Base-by-base conservation (phyloP, 2,113 vertebrate genomes). In the Otocyon megalotis region DNA sequence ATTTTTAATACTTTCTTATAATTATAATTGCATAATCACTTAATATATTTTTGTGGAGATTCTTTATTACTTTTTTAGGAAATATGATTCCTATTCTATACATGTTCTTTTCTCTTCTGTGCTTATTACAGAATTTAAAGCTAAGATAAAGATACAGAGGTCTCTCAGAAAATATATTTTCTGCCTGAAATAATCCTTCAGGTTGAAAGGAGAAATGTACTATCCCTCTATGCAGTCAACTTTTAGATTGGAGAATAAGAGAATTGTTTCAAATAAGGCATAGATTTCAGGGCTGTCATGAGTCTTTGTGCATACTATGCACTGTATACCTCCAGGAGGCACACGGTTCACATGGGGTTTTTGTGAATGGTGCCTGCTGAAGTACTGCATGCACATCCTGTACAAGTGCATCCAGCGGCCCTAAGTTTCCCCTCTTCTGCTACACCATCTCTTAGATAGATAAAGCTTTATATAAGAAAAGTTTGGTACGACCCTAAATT, bases 1-100 rank as follows among this genome's bases (percentile, higher is more conserved):
- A 86, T 28, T 94, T 88, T 91, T 67, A 35, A 10, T 72, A 56
- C 93, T 71, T 72, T 84, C 94, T 95, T 54, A 81, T 37, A 90
- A 95, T 63, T 85, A 58, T 63, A 84, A 74, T 63, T 80, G 17
- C 4, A 72, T 62, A 54, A 82, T 94, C 72, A 88, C 17, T 83
- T 94, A 30, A 24, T 67, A 58, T 54, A 60, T 56, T 88, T 96
- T 93, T 92, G 7, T 88, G 62, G 26, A 32, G 43, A 67, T 54
- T 87, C 3, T 88, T 87, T 92, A 62, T 82, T 88, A 92, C 88
- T 19, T 58, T 85, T 92, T 80, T 62, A 77, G 74, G 60, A 90
- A 92, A 76, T 72, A 69, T 89, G 43, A 53, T 87, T 91, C 67
- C 76, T 80, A 67, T 1, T 94, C 19, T 79, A 79, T 37, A 54